phyloP scores from a whole-genome alignment of 2,888 invertebrate genomes.

The Scaptodrosophila latifasciaeformis region DNA sequence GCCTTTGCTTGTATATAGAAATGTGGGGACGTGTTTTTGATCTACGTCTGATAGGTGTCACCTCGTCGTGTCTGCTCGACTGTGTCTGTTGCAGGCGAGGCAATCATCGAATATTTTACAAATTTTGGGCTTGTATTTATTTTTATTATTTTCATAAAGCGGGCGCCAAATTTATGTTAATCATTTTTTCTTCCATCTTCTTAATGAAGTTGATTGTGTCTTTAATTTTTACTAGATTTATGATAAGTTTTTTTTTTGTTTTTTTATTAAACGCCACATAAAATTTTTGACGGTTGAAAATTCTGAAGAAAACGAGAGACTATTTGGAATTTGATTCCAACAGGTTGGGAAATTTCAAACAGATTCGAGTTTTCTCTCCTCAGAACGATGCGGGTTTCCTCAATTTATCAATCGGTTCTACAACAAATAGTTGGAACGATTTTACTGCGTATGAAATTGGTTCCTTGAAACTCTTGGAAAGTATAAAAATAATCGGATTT shows the following conservation, averaged over 20 bases:
- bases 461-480: too few species aligned
- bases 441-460: too few species aligned
- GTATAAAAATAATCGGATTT: too few species aligned
- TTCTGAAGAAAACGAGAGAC: constrained; percentile 5
- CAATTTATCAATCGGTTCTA: too few species aligned
- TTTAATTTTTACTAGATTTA: constrained; percentile 22
- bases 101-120: constrained; percentile 56
- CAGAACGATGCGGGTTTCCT: too few species aligned
- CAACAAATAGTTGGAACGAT: too few species aligned
- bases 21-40: constrained; percentile 17
- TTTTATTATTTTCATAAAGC: background rate
- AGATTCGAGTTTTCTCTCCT: too few species aligned
- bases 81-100: constrained; percentile 42
- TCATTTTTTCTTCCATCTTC: constrained; percentile 8
- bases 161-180: constrained; percentile 56
- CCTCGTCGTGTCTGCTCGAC: constrained; percentile 11
- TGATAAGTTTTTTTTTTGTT: constrained; percentile 9
- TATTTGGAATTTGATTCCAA: too few species aligned
- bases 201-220: constrained; percentile 34
- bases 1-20: background rate
- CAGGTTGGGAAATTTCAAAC: too few species aligned
- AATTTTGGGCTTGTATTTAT: constrained; percentile 34
- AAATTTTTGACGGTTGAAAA: constrained; percentile 5
- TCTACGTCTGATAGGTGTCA: constrained; percentile 50
- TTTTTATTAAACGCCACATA: constrained; percentile 49